Evolutionary conservation across 1,140 invertebrate species (phyloP).

Genomic region (Sitobion miscanthi): DNA sequence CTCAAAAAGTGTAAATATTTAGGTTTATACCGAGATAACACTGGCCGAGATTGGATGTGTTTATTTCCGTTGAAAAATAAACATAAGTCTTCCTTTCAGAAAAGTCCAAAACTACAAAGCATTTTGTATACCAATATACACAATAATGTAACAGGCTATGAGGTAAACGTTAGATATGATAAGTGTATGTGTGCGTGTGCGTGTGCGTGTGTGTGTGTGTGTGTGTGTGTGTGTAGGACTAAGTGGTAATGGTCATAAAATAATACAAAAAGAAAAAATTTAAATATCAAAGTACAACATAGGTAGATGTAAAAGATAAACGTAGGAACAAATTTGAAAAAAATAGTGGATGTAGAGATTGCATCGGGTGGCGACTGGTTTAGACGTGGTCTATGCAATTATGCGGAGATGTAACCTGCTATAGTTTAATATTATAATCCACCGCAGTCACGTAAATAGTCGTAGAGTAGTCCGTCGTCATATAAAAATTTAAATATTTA

Average conservation of each 20-base stretch:
- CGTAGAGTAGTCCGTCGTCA: background rate
- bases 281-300: background rate
- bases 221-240: no score
- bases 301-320: background rate
- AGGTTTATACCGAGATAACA: background rate
- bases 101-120: background rate
- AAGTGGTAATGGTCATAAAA: background rate
- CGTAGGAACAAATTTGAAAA: background rate
- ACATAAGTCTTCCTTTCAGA: background rate
- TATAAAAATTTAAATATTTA: background rate
- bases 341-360: background rate
- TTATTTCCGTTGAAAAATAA: background rate
- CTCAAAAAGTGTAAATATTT: conserved; percentile 18
- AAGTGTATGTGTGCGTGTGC: background rate
- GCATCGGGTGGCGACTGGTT: no score
- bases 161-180: no score
- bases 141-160: background rate
- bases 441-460: background rate
- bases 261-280: background rate
- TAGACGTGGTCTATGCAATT: no score
- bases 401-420: background rate
- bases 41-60: background rate
- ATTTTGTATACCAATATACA: background rate
- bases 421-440: background rate
- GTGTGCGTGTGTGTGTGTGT: no score